These are phyloP conservation scores for Scopus umbretta DNA, from an alignment of 2,113 vertebrate species.

Conservation along the genomic window DNA sequence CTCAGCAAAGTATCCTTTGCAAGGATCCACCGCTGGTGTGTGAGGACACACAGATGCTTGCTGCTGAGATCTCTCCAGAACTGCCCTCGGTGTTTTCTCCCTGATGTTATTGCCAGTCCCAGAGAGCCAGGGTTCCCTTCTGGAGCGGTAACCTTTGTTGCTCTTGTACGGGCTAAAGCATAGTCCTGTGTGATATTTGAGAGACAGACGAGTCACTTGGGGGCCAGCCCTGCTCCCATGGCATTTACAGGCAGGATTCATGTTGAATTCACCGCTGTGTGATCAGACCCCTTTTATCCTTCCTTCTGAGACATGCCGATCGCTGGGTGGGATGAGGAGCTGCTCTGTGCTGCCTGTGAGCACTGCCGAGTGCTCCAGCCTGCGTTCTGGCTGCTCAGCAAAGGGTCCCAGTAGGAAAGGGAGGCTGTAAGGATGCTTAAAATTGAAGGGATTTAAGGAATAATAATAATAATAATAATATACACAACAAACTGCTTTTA, in stretches of 20 bases:
- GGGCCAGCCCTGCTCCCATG: background rate
- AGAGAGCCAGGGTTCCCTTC: background rate
- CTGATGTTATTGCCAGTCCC: rapidly evolving
- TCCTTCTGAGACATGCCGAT: background rate
- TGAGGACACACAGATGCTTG: background rate
- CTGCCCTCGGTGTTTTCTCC: background rate
- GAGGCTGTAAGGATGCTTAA: background rate
- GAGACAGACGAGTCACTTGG: background rate
- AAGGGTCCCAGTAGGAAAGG: background rate
- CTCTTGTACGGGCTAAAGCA: background rate
- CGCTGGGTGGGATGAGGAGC: background rate
- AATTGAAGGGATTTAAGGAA: background rate
- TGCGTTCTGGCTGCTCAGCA: background rate
- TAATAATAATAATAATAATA: background rate
- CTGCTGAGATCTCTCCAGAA: background rate
- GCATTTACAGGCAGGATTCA: background rate
- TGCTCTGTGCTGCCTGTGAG: background rate
- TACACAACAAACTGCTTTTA: background rate
- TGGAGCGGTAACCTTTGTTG: background rate
- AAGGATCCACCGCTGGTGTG: background rate
- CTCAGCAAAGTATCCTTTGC: background rate
- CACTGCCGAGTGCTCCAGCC: background rate
- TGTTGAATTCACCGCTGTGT: background rate
- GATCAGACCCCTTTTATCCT: background rate
- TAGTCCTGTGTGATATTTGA: background rate